Conservation (phyloP, 2,888 invertebrate genomes). For the Amphipyra tragopoginis region DNA sequence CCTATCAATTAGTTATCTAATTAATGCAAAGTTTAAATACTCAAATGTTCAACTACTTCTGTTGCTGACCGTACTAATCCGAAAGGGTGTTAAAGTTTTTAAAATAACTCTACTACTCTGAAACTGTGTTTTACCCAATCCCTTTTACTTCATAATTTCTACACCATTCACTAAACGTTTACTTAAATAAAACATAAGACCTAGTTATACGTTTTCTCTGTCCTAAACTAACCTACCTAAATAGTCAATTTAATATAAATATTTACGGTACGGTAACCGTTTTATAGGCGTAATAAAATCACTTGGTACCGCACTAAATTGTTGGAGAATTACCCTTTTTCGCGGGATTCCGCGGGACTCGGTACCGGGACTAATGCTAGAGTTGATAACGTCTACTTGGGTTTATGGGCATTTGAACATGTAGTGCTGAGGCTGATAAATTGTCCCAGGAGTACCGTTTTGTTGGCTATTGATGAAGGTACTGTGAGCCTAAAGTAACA, state of each 20-base stretch:
- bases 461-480: slow-evolving; percentile 5
- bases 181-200: no score
- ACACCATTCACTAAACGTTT: no score
- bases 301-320: slow-evolving; percentile 67
- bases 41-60: no score
- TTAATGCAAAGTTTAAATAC: no score
- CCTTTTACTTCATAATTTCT: no score
- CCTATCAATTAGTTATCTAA: no score
- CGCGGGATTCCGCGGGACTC: slow-evolving; percentile 21
- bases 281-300: slow-evolving; percentile 75
- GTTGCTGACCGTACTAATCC: no score
- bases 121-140: no score
- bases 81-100: no score
- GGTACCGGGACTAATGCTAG: slow-evolving; percentile 18
- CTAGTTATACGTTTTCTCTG: slow-evolving; percentile 37
- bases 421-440: slow-evolving; percentile 14
- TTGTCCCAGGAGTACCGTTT: slow-evolving; percentile 7
- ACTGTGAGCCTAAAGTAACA: background rate
- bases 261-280: slow-evolving; percentile 69
- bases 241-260: slow-evolving; percentile 72
- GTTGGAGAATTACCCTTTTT: slow-evolving; percentile 63
- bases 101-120: no score
- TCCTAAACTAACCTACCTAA: slow-evolving; percentile 43
- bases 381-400: slow-evolving; percentile 25
- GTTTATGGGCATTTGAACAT: slow-evolving; percentile 32